Conservation (phyloP, 2,113 vertebrate genomes). For the Cephalopterus ornatus region DNA sequence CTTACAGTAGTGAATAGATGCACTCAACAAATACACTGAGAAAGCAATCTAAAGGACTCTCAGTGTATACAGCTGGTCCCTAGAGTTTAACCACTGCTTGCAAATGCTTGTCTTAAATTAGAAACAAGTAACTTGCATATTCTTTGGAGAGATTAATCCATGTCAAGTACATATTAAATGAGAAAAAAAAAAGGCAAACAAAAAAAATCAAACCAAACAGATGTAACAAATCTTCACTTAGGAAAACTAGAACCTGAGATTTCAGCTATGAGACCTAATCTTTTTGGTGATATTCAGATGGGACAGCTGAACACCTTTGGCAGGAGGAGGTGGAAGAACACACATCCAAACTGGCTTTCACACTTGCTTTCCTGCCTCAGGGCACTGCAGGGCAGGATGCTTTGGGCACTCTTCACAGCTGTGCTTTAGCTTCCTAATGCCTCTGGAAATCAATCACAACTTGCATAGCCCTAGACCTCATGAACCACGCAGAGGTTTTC, state of each 20-base stretch:
- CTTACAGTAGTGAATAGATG: background rate
- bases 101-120: background rate
- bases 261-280: background rate
- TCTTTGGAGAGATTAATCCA: background rate
- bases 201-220: background rate
- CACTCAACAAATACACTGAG: background rate
- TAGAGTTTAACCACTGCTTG: background rate
- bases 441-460: background rate
- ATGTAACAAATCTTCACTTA: background rate
- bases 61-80: background rate
- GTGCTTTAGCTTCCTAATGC: background rate
- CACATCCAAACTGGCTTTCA: background rate
- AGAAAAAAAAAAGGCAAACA: background rate
- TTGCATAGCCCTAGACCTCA: background rate
- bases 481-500: background rate
- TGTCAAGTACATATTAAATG: background rate
- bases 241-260: background rate
- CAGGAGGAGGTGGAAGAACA: background rate
- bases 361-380: rapidly evolving
- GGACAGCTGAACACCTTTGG: background rate
- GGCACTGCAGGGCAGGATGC: background rate
- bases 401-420: background rate
- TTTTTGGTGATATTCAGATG: background rate
- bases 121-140: background rate
- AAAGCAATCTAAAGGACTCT: background rate